Base-by-base conservation (phyloP, 2,888 invertebrate genomes). In the Drosophila kuntzei region DNA sequence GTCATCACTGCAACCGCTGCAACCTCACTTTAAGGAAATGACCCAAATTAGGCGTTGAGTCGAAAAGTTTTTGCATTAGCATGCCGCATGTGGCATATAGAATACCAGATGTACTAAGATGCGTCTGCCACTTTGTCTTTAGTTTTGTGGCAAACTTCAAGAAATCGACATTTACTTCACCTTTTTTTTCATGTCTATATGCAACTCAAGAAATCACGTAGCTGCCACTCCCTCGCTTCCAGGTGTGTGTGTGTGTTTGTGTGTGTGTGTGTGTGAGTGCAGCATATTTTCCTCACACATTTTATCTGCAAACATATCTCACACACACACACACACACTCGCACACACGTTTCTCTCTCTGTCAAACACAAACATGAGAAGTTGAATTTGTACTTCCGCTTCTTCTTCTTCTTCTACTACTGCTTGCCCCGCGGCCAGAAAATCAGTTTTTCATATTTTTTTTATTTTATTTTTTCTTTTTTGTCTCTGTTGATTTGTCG, bases 11-110 rank as follows among this genome's bases (percentile, higher is more conserved):
- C 44, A 11, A 14, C 37, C 8, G 34, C 50, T 14, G 37, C 37
- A 49, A 44, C 36, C 39, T 71, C 81, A 78, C 87, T 86, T 89
- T 88, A 89, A 86, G 86, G 86, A 86, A 86, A 75, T 89, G 89
- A 88, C 86, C 89, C 76, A 88, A 89, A 88, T 88, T 89, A 85
- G 83, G 47, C 69, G 29, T 37, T 66, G 67, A 57, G 58, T 18
- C 49, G 44, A 59, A 82, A 87, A 87, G 46, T 85, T 84, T 87
- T 76, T 69, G 86, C 87, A 81, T 81, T 81, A 81, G 82, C 85
- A 87, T 72, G 76, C 60, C 53, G 47, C 60, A 57, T 53, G 66
- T 60, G 50, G 51, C 37, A 29, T 44, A 43, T 16, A 22, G 59
- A 58, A 59, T 55, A 39, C 18, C 2, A 32, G 32, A n/a, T 32